Conservation (phyloP, 2,888 invertebrate species). For the Microctonus hyperodae region DNA sequence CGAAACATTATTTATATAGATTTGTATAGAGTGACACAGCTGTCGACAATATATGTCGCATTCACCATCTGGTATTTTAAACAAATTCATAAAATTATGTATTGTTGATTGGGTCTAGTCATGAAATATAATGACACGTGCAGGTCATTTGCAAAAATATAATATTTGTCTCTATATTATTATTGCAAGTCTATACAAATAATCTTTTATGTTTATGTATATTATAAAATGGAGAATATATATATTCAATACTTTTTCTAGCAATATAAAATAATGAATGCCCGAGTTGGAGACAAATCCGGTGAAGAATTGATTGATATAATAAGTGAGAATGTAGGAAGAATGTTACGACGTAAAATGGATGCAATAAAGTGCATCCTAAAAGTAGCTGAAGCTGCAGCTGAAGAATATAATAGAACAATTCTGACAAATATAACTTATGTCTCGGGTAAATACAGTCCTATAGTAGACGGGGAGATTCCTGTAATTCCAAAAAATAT, state of each 20-base stretch:
- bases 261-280: constrained; percentile 82
- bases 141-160: not conserved
- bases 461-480: constrained; percentile 48
- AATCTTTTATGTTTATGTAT: no score
- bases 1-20: no score
- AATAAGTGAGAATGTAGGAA: constrained; percentile 81
- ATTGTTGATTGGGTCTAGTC: not conserved
- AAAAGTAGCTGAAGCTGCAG: constrained; percentile 75
- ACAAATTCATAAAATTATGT: not conserved
- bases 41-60: not conserved
- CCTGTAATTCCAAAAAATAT: constrained; percentile 53
- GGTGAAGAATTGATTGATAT: constrained; percentile 80
- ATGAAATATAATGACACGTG: not conserved
- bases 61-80: not conserved
- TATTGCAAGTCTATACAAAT: no score
- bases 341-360: constrained; percentile 87
- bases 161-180: no score
- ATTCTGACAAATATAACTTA: constrained; percentile 67
- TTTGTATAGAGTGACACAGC: not conserved
- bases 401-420: constrained; percentile 67
- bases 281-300: constrained; percentile 80
- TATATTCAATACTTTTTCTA: no score
- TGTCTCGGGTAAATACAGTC: constrained; percentile 84
- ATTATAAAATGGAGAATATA: no score
- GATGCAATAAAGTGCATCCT: constrained; percentile 88